Evolutionary conservation across 1,140 invertebrate genomes (phyloP).

Genomic region (Philaenus spumarius): DNA sequence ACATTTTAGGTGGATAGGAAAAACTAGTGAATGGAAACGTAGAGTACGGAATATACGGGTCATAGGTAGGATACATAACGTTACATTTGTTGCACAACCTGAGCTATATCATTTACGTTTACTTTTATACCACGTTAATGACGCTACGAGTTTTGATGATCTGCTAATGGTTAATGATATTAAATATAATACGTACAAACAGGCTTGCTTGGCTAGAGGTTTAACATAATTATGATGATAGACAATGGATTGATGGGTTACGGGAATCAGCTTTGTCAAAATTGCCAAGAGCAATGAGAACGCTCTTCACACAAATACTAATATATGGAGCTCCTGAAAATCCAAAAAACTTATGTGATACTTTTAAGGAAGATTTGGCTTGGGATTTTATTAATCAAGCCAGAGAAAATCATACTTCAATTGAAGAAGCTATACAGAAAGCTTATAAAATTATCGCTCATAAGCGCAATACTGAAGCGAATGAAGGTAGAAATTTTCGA

Average conservation of each 20-base stretch:
- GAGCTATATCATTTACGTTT: not conserved
- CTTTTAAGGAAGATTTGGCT: conserved; percentile 11
- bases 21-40: too few species aligned
- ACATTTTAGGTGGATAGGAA: too few species aligned
- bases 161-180: not conserved
- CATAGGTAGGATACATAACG: too few species aligned
- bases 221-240: not conserved
- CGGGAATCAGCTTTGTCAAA: conserved; percentile 9
- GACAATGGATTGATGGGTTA: not conserved
- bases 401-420: not conserved
- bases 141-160: not conserved
- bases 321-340: conserved; percentile 11
- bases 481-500: not conserved
- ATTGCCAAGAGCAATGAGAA: conserved; percentile 8
- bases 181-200: not conserved
- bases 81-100: too few species aligned
- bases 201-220: not conserved
- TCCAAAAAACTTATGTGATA: conserved; percentile 11
- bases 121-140: too few species aligned
- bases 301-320: conserved; percentile 6
- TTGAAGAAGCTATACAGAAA: not conserved
- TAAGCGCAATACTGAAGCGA: not conserved
- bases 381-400: not conserved
- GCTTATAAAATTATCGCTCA: not conserved
- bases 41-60: too few species aligned